Evolutionary conservation across 2,888 invertebrate species (phyloP), one percentile per base, ranked within the genome.

Genomic region (Folsomia manolachei): DNA sequence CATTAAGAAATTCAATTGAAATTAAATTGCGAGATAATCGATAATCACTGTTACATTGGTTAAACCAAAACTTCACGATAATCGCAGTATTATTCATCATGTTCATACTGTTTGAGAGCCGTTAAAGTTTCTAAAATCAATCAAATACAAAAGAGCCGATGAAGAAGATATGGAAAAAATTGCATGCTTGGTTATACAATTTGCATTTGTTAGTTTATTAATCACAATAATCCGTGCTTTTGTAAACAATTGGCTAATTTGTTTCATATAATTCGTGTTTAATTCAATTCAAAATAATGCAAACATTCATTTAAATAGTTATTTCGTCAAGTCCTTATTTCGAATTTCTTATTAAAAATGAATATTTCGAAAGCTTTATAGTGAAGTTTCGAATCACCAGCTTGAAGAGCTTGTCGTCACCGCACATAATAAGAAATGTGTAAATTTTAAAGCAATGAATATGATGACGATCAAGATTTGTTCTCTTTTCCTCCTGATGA

Each of bases 381-480:
- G 56, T 56, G n/a, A 56, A 19, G n/a, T 14, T 14, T 14, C 7
- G 56, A 56, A 56, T 56, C 56, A 56, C 7, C 56, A 56, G 56
- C 56, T 56, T 56, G 56, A 4, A 56, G 51, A 19, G 11, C 56
- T 21, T 7, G 18, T 21, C 21, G 56, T 56, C 56, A 19, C 56
- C 56, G n/a, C 56, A 56, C 51, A n/a, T n/a, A 51, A 51, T 51
- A 56, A 56, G 56, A 56, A 14, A 56, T 56, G 21, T 56, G 56
- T 56, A 56, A 14, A 19, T 7, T 14, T 9, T 39, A 4, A 39
- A 39, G 39, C 39, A 39, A 39, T 39, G 39, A 56, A 56, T 7
- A 21, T 14, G 56, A 56, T 56, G 56, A 56, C n/a, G n/a, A 21
- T 56, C 56, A 56, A n/a, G 56, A 56, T 56, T 56, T 56, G 56